These are phyloP conservation scores for Myripristis jacobus DNA, from an alignment of 2,797 vertebrate species.

Conservation along the genomic window DNA sequence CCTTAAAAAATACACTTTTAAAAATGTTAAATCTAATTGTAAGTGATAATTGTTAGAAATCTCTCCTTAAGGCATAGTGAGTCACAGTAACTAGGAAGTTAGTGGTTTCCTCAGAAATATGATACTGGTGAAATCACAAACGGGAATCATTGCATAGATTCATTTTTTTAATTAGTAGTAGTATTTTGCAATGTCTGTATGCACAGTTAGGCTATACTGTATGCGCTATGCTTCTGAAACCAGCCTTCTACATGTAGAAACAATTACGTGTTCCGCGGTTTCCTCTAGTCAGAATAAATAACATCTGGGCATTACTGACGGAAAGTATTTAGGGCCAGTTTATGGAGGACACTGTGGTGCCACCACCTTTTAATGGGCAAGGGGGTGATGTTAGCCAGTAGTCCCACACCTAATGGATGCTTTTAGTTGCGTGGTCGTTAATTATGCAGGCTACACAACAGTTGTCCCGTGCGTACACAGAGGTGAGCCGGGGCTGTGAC, in stretches of 20 bases:
- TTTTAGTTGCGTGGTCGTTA: slow-evolving; percentile 38
- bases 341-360: slow-evolving; percentile 49
- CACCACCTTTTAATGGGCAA: slow-evolving; percentile 26
- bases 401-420: slow-evolving; percentile 54
- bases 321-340: slow-evolving; percentile 50
- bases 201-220: slow-evolving; percentile 18
- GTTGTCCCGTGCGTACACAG: too few relatives aligned
- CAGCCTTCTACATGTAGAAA: slow-evolving; percentile 28
- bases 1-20: neutral
- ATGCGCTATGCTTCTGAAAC: slow-evolving; percentile 5
- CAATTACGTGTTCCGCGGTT: slow-evolving; percentile 45
- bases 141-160: neutral
- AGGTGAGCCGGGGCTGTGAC: slow-evolving; percentile 33
- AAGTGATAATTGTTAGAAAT: neutral
- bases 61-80: too few relatives aligned
- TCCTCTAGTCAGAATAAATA: slow-evolving; percentile 46
- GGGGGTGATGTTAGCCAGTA: slow-evolving; percentile 29
- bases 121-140: neutral
- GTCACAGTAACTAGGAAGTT: neutral
- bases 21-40: slow-evolving; percentile 1
- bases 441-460: slow-evolving; percentile 36
- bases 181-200: slow-evolving; percentile 8
- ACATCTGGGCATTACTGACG: slow-evolving; percentile 35
- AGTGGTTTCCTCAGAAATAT: slow-evolving; percentile 16
- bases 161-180: too few relatives aligned